phyloP scores from a whole-genome alignment of 2,113 vertebrate genomes.

The Scortum barcoo region DNA sequence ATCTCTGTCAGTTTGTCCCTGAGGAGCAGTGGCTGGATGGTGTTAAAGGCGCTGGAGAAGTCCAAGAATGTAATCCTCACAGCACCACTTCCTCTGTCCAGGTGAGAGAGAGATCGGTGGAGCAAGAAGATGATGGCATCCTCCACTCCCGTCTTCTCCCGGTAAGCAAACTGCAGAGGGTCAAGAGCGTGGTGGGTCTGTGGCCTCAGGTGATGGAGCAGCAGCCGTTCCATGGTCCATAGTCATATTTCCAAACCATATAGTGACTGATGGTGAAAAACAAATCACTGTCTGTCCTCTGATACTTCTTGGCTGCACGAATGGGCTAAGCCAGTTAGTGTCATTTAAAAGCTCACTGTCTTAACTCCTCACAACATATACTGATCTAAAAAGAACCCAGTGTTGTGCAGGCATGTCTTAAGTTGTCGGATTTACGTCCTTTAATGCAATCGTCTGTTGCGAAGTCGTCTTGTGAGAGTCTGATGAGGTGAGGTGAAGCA shows the following conservation, averaged over 20 bases:
- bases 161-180: too few relatives aligned
- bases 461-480: conserved; percentile 22
- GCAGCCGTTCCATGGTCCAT: too few relatives aligned
- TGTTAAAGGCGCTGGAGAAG: too few relatives aligned
- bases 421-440: background rate
- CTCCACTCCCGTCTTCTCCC: too few relatives aligned
- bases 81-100: too few relatives aligned
- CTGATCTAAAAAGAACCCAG: conserved; percentile 33
- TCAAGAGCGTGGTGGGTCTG: too few relatives aligned
- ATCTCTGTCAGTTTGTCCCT: too few relatives aligned
- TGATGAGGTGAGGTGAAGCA: conserved; percentile 1
- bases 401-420: conserved; percentile 17
- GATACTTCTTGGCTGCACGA: background rate
- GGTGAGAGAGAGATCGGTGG: too few relatives aligned
- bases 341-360: conserved; percentile 18
- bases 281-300: conserved; percentile 8
- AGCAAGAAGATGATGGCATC: too few relatives aligned
- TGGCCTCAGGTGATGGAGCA: too few relatives aligned
- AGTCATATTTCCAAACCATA: conserved; percentile 11
- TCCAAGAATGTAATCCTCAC: too few relatives aligned
- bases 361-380: conserved; percentile 38
- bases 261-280: conserved; percentile 22
- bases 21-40: too few relatives aligned
- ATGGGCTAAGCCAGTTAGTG: conserved; percentile 18
- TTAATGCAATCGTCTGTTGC: background rate